A percentile compares a stretch with the other conserved stretches of the same genome.
Evolutionary conservation across 2,113 vertebrate species (phyloP).

Genomic region (Oenanthe oenanthe): DNA sequence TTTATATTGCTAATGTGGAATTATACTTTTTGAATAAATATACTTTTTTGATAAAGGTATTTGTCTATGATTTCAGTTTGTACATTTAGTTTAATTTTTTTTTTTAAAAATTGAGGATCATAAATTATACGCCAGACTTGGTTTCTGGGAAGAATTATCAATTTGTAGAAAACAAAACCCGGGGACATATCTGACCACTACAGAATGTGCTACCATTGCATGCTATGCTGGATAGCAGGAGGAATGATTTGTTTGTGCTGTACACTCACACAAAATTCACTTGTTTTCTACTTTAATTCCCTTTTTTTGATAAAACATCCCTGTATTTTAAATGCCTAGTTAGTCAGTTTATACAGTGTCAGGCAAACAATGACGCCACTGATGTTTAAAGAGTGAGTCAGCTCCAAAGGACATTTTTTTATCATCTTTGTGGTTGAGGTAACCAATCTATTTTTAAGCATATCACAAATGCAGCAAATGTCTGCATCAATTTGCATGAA

Average conservation of each 20-base stretch:
- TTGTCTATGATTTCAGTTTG: background rate
- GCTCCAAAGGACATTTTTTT: background rate
- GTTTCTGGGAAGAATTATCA: background rate
- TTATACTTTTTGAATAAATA: background rate
- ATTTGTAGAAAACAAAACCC: background rate
- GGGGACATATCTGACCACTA: background rate
- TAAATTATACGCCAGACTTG: background rate
- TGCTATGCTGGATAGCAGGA: background rate
- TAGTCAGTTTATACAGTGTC: background rate
- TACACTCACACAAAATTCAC: background rate
- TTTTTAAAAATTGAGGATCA: background rate
- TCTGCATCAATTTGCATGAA: background rate
- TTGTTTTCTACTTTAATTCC: background rate
- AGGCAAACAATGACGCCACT: background rate
- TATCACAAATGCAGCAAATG: background rate
- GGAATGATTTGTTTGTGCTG: background rate
- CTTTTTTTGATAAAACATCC: background rate
- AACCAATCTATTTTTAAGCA: background rate
- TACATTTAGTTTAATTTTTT: background rate
- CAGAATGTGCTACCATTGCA: background rate
- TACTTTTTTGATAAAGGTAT: background rate
- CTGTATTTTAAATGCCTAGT: background rate
- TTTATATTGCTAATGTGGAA: background rate
- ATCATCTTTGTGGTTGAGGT: background rate
- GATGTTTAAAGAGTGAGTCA: slow-evolving; percentile 5